Evolutionary conservation across 2,113 vertebrate species (phyloP).

Genomic region (Mobula birostris): DNA sequence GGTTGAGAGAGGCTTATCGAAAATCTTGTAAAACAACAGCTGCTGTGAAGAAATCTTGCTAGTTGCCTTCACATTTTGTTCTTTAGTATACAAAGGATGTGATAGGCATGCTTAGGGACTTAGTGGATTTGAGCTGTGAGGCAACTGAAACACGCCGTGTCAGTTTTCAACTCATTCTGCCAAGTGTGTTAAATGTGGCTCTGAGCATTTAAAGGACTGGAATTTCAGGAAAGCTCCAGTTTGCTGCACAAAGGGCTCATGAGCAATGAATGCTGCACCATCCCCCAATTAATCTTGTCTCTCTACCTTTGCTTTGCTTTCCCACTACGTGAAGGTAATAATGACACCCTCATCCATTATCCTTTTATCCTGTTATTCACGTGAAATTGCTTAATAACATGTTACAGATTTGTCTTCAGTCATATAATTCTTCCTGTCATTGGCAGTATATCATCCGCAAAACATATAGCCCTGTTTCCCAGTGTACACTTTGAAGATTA

Average conservation of each 20-base stretch:
- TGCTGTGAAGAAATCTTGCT: conserved; percentile 33
- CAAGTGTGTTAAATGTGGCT: conserved; percentile 60
- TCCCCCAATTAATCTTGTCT: conserved; percentile 98
- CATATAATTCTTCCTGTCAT: conserved; percentile 94
- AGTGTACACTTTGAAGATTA: conserved; percentile 90
- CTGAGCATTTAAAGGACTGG: conserved; percentile 51
- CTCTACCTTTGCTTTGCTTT: conserved; percentile 83
- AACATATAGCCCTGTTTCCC: conserved; percentile 80
- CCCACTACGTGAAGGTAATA: conserved; percentile 82
- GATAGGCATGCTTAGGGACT: conserved; percentile 38
- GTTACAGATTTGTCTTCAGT: conserved; percentile 90
- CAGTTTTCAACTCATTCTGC: conserved; percentile 54
- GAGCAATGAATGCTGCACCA: conserved; percentile 86
- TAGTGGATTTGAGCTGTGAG: conserved; percentile 47
- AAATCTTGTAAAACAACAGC: conserved; percentile 38
- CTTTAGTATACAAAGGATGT: conserved; percentile 34
- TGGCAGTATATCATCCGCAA: conserved; percentile 85
- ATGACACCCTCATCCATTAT: conserved; percentile 95
- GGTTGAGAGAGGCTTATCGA: conserved; percentile 16
- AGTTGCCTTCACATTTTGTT: conserved; percentile 29
- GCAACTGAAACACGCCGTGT: conserved; percentile 61
- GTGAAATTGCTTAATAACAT: conserved; percentile 94
- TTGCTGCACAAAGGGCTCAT: conserved; percentile 66
- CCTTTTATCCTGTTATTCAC: conserved; percentile 95
- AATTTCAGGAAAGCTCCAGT: conserved; percentile 46